Percentiles rank a stretch among this genome's conserved stretches.
phyloP scores from a whole-genome alignment of 2,888 invertebrate species.

The Idaea biselata region DNA sequence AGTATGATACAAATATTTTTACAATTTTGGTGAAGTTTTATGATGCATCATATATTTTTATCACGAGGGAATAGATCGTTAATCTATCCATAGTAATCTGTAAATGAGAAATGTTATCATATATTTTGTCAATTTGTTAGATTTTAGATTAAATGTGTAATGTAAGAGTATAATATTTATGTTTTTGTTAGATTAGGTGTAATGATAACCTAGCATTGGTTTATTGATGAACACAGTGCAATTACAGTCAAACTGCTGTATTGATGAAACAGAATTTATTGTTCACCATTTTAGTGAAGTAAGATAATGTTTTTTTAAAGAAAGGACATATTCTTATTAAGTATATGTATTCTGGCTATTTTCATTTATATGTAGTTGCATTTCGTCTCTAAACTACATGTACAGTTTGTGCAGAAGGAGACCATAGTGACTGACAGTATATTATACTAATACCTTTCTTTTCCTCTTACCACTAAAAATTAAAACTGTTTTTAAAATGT shows the following conservation, averaged over 20 bases:
- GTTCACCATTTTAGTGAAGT: conserved; percentile 22
- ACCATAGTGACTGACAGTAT: background rate
- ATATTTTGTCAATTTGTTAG: conserved; percentile 75
- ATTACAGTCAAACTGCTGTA: conserved; percentile 41
- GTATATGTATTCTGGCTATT: background rate
- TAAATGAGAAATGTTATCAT: conserved; percentile 57
- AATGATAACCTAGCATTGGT: conserved; percentile 36
- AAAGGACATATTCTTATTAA: background rate
- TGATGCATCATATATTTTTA: conserved; percentile 52
- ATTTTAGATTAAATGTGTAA: conserved; percentile 50
- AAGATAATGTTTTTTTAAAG: conserved; percentile 10
- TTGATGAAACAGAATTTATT: conserved; percentile 29
- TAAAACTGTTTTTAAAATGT: background rate
- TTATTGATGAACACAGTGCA: conserved; percentile 32
- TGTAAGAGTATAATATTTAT: conserved; percentile 53
- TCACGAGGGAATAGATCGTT: conserved; percentile 51
- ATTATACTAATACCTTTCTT: background rate
- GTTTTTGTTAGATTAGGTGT: conserved; percentile 39
- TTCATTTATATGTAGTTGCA: background rate
- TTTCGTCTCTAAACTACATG: background rate
- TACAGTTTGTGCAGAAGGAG: background rate
- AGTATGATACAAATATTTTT: conserved; percentile 72
- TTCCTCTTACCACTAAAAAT: background rate
- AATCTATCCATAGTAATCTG: conserved; percentile 61
- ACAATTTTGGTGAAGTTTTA: conserved; percentile 55